Base-by-base conservation (phyloP, 1,140 invertebrate species). In the Pseudachorutes palmiensis region DNA sequence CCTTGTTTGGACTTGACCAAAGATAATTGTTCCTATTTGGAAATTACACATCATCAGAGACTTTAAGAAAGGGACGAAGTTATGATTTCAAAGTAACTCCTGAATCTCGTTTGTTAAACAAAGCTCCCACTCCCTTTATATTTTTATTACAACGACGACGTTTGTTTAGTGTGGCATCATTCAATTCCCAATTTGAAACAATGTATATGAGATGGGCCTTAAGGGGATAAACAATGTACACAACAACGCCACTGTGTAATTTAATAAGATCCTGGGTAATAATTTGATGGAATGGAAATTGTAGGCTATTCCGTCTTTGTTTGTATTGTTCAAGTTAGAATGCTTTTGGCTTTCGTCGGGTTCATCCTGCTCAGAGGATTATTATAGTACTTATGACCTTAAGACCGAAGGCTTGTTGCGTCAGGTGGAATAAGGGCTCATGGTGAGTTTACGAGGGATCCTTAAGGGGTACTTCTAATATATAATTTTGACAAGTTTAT, bases 401-500 rank as follows among this genome's bases (percentile, higher is more conserved):
- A n/a, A n/a, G n/a, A n/a, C n/a, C n/a, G n/a, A n/a, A n/a, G n/a
- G n/a, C n/a, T n/a, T n/a, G n/a, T n/a, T n/a, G n/a, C n/a, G n/a
- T n/a, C n/a, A n/a, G n/a, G n/a, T n/a, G n/a, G n/a, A n/a, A n/a
- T n/a, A n/a, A n/a, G n/a, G n/a, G n/a, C 5, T 41, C 36, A 41
- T 41, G 36, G 36, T 41, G 36, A 41, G 36, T 41, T 55, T 55
- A 26, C 12, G 51, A 55, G 62, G 59, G 36, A 66, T 28, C 59
- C 70, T 61, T 59, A 1, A 24, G 66, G 70, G 66, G 41, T 28
- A 32, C 33, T 55, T 66, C 67, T 66, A 70, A 71, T 71, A 69
- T 71, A 71, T 71, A 73, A 71, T 73, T 73, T 73, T 73, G 72
- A 73, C 72, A 73, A 73, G 72, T 73, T 73, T 73, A 73, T 73